Base-by-base conservation (phyloP, 2,797 vertebrate genomes). In the Phataginus tetradactyla region DNA sequence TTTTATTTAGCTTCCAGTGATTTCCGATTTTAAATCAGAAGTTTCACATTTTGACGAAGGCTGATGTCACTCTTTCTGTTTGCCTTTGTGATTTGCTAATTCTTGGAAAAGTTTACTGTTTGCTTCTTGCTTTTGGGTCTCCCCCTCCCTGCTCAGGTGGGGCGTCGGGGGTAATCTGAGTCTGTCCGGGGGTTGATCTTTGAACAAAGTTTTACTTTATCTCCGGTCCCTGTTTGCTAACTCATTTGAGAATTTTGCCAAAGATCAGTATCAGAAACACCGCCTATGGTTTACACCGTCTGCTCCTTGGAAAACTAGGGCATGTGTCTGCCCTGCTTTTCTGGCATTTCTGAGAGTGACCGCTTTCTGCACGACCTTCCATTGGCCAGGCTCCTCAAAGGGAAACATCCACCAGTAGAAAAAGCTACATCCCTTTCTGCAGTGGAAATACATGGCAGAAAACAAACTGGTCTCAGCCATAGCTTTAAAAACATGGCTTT, bases 151-250 rank as follows among this genome's bases (percentile, higher is more conserved):
- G 11, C 57, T 55, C 34, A 34, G 69, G 86, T 57, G 5, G 8
- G 15, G 77, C 13, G 4, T 86, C 29, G 80, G 72, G 37, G 45
- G 23, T 21, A 55, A n/a, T 21, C 32, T 3, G 32, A 90, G 71
- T 88, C 23, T 55, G 68, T 29, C 55, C 84, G 72, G 74, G 42
- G 57, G 45, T 21, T 37, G 53, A 57, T 83, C 90, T 92, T 85
- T 78, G 81, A 78, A 91, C 85, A 27, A 85, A 80, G 45, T 37
- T 55, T 83, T n/a, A 17, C 79, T 88, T 92, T 86, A 77, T 92
- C 84, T 94, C 61, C 77, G 25, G 55, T 75, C 49, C 15, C 42
- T 66, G 11, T 97, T 90, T 96, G 95, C 93, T 93, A 68, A 91
- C 61, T 80, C 79, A 10, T 51, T 23, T 37, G 84, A 85, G 84